These are phyloP conservation scores for Anableps anableps DNA, from an alignment of 2,797 vertebrate genomes.

Conservation along the genomic window DNA sequence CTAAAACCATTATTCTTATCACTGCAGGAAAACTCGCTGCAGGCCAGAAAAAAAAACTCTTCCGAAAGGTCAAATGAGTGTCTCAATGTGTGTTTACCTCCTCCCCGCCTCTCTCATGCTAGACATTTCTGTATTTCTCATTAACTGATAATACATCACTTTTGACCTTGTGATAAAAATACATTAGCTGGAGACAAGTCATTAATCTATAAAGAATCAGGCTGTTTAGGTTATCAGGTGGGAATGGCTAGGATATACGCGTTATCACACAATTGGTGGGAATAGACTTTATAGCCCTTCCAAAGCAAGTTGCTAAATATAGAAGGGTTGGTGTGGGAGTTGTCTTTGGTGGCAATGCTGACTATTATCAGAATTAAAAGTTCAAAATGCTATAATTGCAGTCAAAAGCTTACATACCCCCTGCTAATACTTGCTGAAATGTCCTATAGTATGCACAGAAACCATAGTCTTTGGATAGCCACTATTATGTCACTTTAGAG, in stretches of 20 bases:
- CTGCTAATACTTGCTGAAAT: not conserved
- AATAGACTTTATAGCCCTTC: constrained; percentile 56
- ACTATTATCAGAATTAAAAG: constrained; percentile 7
- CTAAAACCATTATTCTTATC: constrained; percentile 83
- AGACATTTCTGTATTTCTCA: constrained; percentile 79
- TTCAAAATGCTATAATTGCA: not conserved
- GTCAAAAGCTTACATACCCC: not conserved
- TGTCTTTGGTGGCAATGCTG: constrained; percentile 8
- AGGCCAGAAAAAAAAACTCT: constrained; percentile 55
- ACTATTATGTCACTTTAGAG: not conserved
- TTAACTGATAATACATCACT: constrained; percentile 83
- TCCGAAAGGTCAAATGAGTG: constrained; percentile 79
- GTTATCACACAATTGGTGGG: constrained; percentile 59
- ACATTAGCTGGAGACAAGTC: constrained; percentile 73
- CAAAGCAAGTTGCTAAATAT: constrained; percentile 22
- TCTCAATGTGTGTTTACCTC: constrained; percentile 73
- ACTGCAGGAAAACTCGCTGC: constrained; percentile 73
- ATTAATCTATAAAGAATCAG: constrained; percentile 75
- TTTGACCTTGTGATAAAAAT: constrained; percentile 81
- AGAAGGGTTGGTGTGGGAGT: constrained; percentile 17
- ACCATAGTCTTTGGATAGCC: not conserved
- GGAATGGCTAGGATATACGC: constrained; percentile 39
- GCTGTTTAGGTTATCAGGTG: constrained; percentile 74
- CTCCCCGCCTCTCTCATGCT: constrained; percentile 49
- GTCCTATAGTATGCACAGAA: not conserved